Base-by-base conservation (phyloP, 2,888 invertebrate genomes). In the Diplolepis rosae region DNA sequence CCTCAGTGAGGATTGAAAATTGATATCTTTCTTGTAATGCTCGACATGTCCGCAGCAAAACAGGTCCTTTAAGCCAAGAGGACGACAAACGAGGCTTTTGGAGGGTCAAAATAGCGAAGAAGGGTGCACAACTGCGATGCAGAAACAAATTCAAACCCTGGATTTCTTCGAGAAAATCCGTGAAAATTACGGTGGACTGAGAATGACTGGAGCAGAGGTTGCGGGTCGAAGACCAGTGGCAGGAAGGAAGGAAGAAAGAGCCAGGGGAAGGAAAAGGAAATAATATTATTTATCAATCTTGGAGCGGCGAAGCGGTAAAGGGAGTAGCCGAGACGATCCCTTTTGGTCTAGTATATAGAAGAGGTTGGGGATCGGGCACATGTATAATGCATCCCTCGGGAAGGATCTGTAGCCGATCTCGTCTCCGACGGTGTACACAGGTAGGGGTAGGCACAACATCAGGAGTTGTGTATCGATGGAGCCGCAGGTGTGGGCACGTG, bases 221-320 rank as follows among this genome's bases (percentile, higher is more conserved):
- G 61, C 27, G 39, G 42, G 68, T 45, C 45, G 48, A 52, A 50
- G 68, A 69, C 65, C 51, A 61, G 52, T 56, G 54, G 65, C 67
- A 73, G 67, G 61, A 56, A 30, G 54, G 54, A 54, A 32, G 52
- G 30, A 54, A 54, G 42, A 48, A 39, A 45, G 28, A 35, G 42
- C n/a, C n/a, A n/a, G n/a, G n/a, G n/a, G n/a, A n/a, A n/a, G 50
- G 50, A 61, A 72, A 69, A 67, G 76, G 77, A 79, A 83, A 80
- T 81, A 79, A 80, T 83, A 84, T 84, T 85, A 84, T 85, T 85
- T 84, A 85, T 84, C 83, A 80, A 84, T 85, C 79, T 78, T 77
- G 76, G 50, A 61, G 61, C 32, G 72, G 32, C 45, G 67, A 51
- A 39, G 70, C 39, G 72, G 24, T 69, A 30, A 56, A 48, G 50